Evolutionary conservation across 2,797 vertebrate genomes (phyloP).

Genomic region (Brachyrhaphis roseni): DNA sequence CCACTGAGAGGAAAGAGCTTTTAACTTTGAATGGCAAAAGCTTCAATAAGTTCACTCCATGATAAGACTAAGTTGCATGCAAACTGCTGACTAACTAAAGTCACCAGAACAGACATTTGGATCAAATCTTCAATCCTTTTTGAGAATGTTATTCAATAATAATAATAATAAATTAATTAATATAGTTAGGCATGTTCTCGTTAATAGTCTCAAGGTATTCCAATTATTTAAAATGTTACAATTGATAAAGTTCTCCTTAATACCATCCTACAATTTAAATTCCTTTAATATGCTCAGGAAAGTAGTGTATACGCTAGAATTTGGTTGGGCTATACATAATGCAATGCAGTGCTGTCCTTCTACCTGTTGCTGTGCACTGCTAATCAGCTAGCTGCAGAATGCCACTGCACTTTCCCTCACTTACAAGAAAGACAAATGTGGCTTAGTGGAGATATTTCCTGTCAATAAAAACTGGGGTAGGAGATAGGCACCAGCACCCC

Average conservation of each 20-base stretch:
- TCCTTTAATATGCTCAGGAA: neutral
- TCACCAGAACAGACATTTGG: neutral
- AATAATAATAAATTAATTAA: neutral
- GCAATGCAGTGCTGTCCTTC: neutral
- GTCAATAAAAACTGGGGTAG: neutral
- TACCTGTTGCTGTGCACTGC: neutral
- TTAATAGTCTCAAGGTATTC: neutral
- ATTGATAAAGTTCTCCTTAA: neutral
- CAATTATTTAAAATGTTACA: neutral
- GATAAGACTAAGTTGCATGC: slow-evolving; percentile 64
- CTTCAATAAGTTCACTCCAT: slow-evolving; percentile 76
- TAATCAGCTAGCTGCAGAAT: neutral
- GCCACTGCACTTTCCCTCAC: neutral
- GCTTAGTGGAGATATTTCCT: neutral
- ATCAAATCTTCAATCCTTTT: neutral
- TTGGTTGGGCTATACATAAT: neutral
- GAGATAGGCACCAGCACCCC: no score
- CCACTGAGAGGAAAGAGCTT: slow-evolving; percentile 74
- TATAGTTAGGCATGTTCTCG: neutral
- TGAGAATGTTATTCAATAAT: neutral
- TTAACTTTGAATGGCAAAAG: slow-evolving; percentile 81
- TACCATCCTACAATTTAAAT: neutral
- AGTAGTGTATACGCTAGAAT: neutral
- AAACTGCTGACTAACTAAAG: slow-evolving; percentile 11
- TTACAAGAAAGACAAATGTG: neutral